A percentile compares a stretch with the other conserved stretches of the same genome.
Evolutionary conservation across 2,113 vertebrate genomes (phyloP).

Genomic region (Eulemur rufifrons): DNA sequence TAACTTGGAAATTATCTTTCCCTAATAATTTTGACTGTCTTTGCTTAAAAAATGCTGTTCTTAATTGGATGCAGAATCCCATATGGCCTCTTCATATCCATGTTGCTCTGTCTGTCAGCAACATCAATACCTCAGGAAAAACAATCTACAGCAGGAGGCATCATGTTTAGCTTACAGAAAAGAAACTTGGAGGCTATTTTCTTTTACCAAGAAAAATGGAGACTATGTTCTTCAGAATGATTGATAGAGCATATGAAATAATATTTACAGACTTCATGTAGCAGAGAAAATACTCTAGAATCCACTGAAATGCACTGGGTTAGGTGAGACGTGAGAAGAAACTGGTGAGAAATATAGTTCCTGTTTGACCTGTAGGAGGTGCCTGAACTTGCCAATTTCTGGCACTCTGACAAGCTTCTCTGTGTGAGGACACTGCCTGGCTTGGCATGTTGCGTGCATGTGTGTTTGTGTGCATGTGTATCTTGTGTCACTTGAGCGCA

Average conservation of each 20-base stretch:
- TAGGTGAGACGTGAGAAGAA: background rate
- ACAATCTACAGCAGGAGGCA: background rate
- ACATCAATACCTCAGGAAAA: background rate
- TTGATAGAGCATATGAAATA: background rate
- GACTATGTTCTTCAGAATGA: background rate
- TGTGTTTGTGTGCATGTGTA: background rate
- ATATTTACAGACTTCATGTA: background rate
- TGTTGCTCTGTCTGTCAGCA: background rate
- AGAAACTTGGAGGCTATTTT: background rate
- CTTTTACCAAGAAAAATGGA: background rate
- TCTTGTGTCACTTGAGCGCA: background rate
- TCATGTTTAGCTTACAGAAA: background rate
- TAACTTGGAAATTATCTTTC: background rate
- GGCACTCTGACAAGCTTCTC: background rate
- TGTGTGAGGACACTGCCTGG: accelerated
- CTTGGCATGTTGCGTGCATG: background rate
- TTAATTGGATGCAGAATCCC: background rate
- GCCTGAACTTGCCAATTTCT: background rate
- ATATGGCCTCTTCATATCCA: background rate
- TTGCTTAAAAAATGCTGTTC: background rate
- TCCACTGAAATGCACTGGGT: background rate
- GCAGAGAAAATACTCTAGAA: background rate
- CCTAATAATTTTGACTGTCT: background rate
- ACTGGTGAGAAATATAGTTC: background rate
- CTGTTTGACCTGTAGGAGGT: background rate